Base-by-base conservation (phyloP, 1,140 invertebrate species). In the Trichonephila inaurata region DNA sequence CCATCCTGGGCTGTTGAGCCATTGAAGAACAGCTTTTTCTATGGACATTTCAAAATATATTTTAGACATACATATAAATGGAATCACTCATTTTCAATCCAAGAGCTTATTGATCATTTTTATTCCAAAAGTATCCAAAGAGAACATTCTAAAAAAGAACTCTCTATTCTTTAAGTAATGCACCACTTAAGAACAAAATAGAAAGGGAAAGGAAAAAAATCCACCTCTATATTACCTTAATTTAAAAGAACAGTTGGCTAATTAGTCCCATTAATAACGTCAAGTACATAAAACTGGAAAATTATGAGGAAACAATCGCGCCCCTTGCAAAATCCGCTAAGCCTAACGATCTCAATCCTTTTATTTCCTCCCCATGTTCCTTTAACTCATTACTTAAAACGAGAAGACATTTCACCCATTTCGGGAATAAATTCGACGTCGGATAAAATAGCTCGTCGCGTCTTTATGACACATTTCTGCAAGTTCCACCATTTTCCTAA, bases 401-500 rank as follows among this genome's bases (percentile, higher is more conserved):
- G 82, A 83, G 82, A 60, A 28, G 16, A 19, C 14, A 51, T 51
- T 51, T 51, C 51, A 51, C 10, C 51, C 51, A 51, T 40, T 83
- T 51, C n/a, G 16, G 33, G 62, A 89, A 89, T 69, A 69, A 69
- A 89, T 89, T 89, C 61, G 60, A 66, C 44, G 87, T n/a, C 19
- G 64, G 64, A 89, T 64, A 64, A 89, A 91, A 72, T 82, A 60
- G 89, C 89, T 91, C n/a, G 72, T 51, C 89, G 69, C 89, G 28
- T 51, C 89, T 91, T 82, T 72, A 83, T 85, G 77, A 92, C 77
- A 77, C 72, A 85, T 81, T 85, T 92, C 24, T 64, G 90, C 77
- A 58, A 66, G 69, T 69, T 66, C 64, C 33, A 87, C 66, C 91
- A 87, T 92, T 92, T 92, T 87, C 91, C 72, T 92, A 92, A 92